Evolutionary conservation across 2,888 invertebrate species (phyloP), one percentile per base, ranked within the genome.

Genomic region (Cataglyphis altisquamis): DNA sequence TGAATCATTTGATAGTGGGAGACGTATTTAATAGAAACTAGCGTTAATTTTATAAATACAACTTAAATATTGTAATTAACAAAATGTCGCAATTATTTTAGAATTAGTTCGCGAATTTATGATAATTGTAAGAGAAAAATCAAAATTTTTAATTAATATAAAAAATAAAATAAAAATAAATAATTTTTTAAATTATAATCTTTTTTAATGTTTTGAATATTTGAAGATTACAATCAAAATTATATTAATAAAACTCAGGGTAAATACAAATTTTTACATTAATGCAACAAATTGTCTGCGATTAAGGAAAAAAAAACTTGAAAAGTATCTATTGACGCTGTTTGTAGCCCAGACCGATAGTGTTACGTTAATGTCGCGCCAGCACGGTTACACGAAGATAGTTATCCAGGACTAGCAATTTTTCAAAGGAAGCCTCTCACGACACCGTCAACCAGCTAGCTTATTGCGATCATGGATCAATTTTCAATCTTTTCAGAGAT

Each of bases 401-500:
- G 78, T 80, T 74, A 15, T 57, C 21, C 74, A 57, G 45, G 78
- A 80, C 78, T 80, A 74, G 78, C 78, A 80, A 80, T 80, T 80
- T 80, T 80, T 80, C 78, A 60, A 60, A 74, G 74, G 45, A 45
- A 78, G 78, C 78, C 70, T 80, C 78, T 80, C 78, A 60, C 74
- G 78, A 74, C 78, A 80, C 75, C 78, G 75, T 32, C 78, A 60
- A 32, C 78, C 78, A 60, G 32, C 78, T 21, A 74, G 60, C 60
- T 80, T 80, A 80, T 80, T 62, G 78, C 78, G 78, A 80, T 80
- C 78, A 36, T 48, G 78, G 78, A 80, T 80, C 78, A 80, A 80
- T 80, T 80, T 80, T 80, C 78, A 80, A 80, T 80, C 78, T 80
- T 80, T 80, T 80, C 74, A 60, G 75, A 62, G 78, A 73, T 80